phyloP scores from a whole-genome alignment of 2,888 invertebrate species.

The Mesorhabditis spiculigera region DNA sequence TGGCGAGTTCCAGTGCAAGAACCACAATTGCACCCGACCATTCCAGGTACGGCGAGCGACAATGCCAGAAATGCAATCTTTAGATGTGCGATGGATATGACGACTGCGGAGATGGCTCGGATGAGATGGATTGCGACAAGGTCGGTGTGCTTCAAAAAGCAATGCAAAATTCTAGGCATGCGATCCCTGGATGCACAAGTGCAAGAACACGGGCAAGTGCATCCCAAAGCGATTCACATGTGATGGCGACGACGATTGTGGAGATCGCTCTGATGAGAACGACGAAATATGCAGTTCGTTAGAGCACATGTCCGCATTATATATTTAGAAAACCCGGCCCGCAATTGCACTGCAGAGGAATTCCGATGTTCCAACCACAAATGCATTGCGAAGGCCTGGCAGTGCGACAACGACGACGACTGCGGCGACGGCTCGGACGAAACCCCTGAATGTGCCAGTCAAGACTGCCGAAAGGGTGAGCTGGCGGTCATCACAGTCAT shows the following conservation, averaged over 20 bases:
- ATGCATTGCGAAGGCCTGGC: slow-evolving; percentile 76
- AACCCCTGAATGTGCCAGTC: slow-evolving; percentile 84
- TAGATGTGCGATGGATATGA: slow-evolving; percentile 44
- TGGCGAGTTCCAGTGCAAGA: slow-evolving; percentile 91
- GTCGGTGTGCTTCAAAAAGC: no score
- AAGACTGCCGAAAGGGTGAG: slow-evolving; percentile 84
- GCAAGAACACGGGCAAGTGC: slow-evolving; percentile 65
- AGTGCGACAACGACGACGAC: slow-evolving; percentile 78
- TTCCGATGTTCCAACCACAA: slow-evolving; percentile 88
- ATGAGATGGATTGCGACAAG: slow-evolving; percentile 56
- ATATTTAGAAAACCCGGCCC: slow-evolving; percentile 53
- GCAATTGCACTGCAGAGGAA: slow-evolving; percentile 83
- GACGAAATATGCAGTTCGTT: slow-evolving; percentile 66
- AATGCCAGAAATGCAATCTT: neutral
- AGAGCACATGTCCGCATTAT: neutral
- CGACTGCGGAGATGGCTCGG: slow-evolving; percentile 56
- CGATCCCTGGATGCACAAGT: slow-evolving; percentile 59
- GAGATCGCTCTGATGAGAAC: slow-evolving; percentile 86
- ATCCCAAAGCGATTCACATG: slow-evolving; percentile 67
- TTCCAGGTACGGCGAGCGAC: slow-evolving; percentile 85
- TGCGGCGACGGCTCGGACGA: slow-evolving; percentile 95
- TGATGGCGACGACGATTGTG: slow-evolving; percentile 79
- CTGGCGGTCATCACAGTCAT: no score
- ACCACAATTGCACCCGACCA: slow-evolving; percentile 84
- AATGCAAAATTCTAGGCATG: slow-evolving; percentile 30